These are phyloP conservation scores for Pachliopta kotzebuea DNA, from an alignment of 2,888 invertebrate species.

Conservation along the genomic window DNA sequence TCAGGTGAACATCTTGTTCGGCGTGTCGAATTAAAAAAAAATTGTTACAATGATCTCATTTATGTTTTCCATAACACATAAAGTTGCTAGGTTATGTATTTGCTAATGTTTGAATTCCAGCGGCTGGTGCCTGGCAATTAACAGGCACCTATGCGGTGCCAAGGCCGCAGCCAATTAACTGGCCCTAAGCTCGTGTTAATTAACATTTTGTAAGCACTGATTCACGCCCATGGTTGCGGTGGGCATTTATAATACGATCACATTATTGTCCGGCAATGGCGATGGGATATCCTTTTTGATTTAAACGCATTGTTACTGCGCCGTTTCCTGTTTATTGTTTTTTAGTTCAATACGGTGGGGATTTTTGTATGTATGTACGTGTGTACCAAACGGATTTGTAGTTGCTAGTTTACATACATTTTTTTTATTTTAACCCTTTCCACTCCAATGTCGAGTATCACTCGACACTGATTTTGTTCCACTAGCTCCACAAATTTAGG, in stretches of 20 bases:
- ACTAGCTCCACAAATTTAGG: no score
- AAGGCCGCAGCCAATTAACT: slow-evolving; percentile 30
- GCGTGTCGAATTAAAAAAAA: no score
- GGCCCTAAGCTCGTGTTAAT: slow-evolving; percentile 30
- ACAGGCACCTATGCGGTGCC: not conserved
- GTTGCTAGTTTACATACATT: no score
- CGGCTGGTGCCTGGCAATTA: not conserved
- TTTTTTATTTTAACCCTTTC: no score
- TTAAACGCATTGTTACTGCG: slow-evolving; percentile 41
- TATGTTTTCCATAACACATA: no score
- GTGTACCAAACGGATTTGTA: not conserved
- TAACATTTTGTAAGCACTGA: slow-evolving; percentile 36
- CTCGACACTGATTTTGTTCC: no score
- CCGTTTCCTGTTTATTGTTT: slow-evolving; percentile 51
- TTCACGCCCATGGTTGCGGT: slow-evolving; percentile 31
- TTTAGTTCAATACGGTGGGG: slow-evolving; percentile 22
- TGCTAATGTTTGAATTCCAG: not conserved
- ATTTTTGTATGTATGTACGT: slow-evolving; percentile 5
- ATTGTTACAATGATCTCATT: no score
- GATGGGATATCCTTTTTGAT: slow-evolving; percentile 59
- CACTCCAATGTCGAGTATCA: no score
- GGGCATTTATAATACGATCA: slow-evolving; percentile 33
- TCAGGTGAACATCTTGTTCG: no score
- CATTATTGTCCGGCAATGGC: slow-evolving; percentile 46
- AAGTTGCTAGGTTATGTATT: no score